Base-by-base conservation (phyloP, 2,888 invertebrate species). In the Idaea aversata region DNA sequence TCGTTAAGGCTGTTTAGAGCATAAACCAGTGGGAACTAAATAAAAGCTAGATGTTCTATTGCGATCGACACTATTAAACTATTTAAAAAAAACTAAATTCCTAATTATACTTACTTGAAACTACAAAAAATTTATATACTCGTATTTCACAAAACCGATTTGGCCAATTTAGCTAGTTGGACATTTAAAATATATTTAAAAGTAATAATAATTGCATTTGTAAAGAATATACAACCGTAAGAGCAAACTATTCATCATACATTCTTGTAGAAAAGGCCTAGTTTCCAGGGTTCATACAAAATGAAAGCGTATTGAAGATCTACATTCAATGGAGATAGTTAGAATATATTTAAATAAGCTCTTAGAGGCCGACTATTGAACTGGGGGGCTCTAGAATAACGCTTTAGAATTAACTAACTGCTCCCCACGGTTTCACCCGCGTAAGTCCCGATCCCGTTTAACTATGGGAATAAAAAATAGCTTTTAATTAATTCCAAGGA, bases 291-390 rank as follows among this genome's bases (percentile, higher is more conserved):
- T 68, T 65, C 67, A 69, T 63, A 67, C 64, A 66, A 63, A 69
- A 69, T 69, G 70, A 63, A 68, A 57, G 65, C 64, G 34, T 64
- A 71, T 71, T 69, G 67, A 69, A 69, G 70, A 71, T 71, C 64
- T 66, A 61, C 64, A n/a, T 16, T 73, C 67, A 70, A 71, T 73
- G 61, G 67, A 47, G 65, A 72, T 73, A 72, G 74, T 75, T 72
- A 70, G 76, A 77, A 76, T 77, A 76, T 74, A 78, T 78, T 78
- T 75, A 77, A 78, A 76, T 77, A 77, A 75, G 72, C 74, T 68
- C 69, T 71, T 70, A 69, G 70, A 72, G 73, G 73, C 72, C 72
- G 70, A 64, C 73, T 75, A 76, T 75, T 73, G 73, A 74, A 72
- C 67, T 59, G 59, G 34, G 62, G 65, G 63, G 57, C 15, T 38